Evolutionary conservation across 2,113 vertebrate genomes (phyloP).

Genomic region (Isurus oxyrinchus): DNA sequence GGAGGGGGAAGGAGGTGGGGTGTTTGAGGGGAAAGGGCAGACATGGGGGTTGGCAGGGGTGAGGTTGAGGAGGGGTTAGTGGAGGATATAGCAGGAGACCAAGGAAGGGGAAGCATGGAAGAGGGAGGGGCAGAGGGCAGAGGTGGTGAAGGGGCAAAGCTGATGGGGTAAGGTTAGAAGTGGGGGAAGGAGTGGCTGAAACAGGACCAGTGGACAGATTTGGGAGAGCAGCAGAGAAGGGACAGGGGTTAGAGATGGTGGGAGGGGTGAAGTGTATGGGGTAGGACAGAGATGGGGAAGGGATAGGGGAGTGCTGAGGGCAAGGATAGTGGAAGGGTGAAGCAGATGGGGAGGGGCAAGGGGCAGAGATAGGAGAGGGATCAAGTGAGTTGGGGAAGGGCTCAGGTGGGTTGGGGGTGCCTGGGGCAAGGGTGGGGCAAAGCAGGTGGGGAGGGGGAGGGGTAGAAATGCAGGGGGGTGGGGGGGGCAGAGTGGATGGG

Average conservation of each 20-base stretch:
- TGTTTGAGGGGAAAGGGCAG: neutral
- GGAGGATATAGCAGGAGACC: neutral
- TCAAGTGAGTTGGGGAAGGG: neutral
- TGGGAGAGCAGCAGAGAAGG: no score
- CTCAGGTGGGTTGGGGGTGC: no score
- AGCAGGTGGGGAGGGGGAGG: no score
- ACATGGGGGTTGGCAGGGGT: no score
- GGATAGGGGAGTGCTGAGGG: neutral
- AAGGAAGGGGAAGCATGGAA: neutral
- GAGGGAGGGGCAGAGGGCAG: neutral
- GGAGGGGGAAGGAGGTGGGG: neutral
- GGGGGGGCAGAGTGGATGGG: neutral
- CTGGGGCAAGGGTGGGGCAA: neutral
- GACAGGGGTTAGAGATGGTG: no score
- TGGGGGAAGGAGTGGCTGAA: neutral
- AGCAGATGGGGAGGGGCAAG: neutral
- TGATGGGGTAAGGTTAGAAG: neutral
- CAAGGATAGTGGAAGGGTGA: neutral
- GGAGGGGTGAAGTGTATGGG: no score
- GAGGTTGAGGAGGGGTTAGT: no score
- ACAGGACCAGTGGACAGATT: no score
- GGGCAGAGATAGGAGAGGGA: no score
- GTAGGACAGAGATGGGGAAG: no score
- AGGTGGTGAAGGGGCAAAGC: neutral
- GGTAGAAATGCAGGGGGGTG: neutral